These are phyloP conservation scores for Heliconius charithonia DNA, from an alignment of 2,888 invertebrate species.

Conservation along the genomic window DNA sequence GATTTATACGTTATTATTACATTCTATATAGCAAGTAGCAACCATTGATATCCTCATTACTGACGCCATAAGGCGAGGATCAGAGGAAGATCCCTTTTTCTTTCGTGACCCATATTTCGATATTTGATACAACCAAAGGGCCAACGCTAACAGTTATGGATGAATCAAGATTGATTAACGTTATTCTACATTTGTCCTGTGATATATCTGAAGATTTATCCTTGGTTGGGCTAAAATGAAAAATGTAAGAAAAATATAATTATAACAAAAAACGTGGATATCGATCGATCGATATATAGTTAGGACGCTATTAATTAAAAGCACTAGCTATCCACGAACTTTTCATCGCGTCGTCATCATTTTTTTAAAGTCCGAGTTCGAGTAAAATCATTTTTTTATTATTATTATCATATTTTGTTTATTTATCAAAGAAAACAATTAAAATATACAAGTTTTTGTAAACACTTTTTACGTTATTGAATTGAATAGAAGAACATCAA, in stretches of 20 bases:
- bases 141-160: slow-evolving; percentile 37
- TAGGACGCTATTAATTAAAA: background rate
- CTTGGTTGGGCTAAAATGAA: no score
- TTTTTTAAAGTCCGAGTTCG: no score
- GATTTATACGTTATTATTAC: slow-evolving; percentile 18
- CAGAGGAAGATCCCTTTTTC: slow-evolving; percentile 33
- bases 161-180: slow-evolving; percentile 43
- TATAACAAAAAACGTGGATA: no score
- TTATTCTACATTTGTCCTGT: slow-evolving; percentile 33
- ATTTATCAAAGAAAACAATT: no score
- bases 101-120: slow-evolving; percentile 41
- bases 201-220: slow-evolving; percentile 38
- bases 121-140: slow-evolving; percentile 41
- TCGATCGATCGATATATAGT: background rate
- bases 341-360: no score
- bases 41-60: slow-evolving; percentile 22
- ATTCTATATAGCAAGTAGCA: background rate
- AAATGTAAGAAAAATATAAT: background rate
- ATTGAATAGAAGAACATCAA: no score
- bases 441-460: no score
- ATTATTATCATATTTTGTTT: no score
- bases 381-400: no score
- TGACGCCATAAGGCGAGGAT: slow-evolving; percentile 31
- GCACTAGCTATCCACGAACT: no score
- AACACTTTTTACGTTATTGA: no score